Conservation (phyloP, 2,797 vertebrate species). For the Ambastaia sidthimunki region DNA sequence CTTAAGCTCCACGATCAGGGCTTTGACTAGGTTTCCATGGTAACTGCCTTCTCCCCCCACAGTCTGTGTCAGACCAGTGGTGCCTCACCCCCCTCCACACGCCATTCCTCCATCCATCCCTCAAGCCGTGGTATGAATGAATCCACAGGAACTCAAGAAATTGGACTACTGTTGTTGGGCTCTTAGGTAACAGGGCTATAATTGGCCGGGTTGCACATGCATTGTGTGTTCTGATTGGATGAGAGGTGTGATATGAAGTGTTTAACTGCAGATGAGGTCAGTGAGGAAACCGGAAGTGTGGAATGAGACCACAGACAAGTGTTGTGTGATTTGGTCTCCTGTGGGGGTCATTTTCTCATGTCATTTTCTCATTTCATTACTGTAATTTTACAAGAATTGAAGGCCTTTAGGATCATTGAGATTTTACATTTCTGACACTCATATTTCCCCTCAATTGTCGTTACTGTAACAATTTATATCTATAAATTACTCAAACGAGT, state of each 20-base stretch:
- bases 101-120: slow-evolving; percentile 20
- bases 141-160: slow-evolving; percentile 36
- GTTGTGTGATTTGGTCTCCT: slow-evolving; percentile 11
- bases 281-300: slow-evolving; percentile 7
- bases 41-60: slow-evolving; percentile 31
- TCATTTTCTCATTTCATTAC: neutral
- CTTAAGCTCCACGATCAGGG: slow-evolving; percentile 31
- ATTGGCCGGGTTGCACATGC: slow-evolving; percentile 29
- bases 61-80: slow-evolving; percentile 40
- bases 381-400: no score
- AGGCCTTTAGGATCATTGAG: no score
- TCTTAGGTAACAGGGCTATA: slow-evolving; percentile 24
- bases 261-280: slow-evolving; percentile 40
- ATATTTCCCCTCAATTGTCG: no score
- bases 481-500: no score
- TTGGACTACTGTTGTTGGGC: slow-evolving; percentile 15
- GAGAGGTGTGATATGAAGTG: slow-evolving; percentile 1
- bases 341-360: slow-evolving; percentile 23
- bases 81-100: neutral
- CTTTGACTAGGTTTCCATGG: slow-evolving; percentile 50
- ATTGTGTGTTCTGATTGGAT: slow-evolving; percentile 7
- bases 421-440: no score
- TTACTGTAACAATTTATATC: no score
- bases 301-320: slow-evolving; percentile 36
- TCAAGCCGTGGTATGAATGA: slow-evolving; percentile 15